A percentile compares a stretch with the other conserved stretches of the same genome.
Evolutionary conservation across 2,888 invertebrate species (phyloP).

Genomic region (Lingula anatina): DNA sequence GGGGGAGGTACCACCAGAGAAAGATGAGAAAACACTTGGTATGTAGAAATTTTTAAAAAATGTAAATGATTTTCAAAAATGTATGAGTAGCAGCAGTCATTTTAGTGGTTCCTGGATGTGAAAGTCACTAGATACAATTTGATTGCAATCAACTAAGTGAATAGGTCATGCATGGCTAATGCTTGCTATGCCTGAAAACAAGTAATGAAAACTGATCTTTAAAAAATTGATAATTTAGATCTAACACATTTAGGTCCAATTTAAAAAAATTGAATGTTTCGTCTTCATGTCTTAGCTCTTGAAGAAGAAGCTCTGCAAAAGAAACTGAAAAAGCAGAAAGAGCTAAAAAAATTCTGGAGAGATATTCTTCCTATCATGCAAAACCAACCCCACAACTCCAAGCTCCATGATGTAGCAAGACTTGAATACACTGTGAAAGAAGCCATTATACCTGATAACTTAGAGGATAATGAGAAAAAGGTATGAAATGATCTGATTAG

Average conservation of each 20-base stretch:
- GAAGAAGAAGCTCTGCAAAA: conserved; percentile 29
- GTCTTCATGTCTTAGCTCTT: conserved; percentile 14
- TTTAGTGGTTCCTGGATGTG: too few species aligned
- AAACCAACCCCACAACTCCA: conserved; percentile 26
- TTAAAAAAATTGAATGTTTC: too few species aligned
- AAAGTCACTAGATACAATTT: too few species aligned
- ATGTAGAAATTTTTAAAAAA: too few species aligned
- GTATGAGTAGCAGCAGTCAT: too few species aligned
- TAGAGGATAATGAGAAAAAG: conserved; percentile 42
- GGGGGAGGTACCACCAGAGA: conserved; percentile 23
- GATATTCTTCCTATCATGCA: conserved; percentile 35
- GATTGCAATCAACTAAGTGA: too few species aligned
- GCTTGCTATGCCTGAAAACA: too few species aligned
- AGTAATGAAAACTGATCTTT: too few species aligned
- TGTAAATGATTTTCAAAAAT: too few species aligned
- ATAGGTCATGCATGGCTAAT: too few species aligned
- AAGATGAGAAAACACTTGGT: conserved; percentile 40
- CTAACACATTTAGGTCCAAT: too few species aligned
- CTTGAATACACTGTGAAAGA: conserved; percentile 39
- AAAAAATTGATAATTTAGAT: too few species aligned
- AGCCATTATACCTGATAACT: conserved; percentile 32
- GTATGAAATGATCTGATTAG: conserved; percentile 15
- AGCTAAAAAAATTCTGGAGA: conserved; percentile 41
- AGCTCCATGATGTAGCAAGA: conserved; percentile 39
- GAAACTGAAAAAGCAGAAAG: conserved; percentile 19